A percentile compares a stretch with the other conserved stretches of the same genome.
Evolutionary conservation across 30 jellyfish, hydroid and myxozoan species (phyloP).

Genomic region (Hydractinia echinata): DNA sequence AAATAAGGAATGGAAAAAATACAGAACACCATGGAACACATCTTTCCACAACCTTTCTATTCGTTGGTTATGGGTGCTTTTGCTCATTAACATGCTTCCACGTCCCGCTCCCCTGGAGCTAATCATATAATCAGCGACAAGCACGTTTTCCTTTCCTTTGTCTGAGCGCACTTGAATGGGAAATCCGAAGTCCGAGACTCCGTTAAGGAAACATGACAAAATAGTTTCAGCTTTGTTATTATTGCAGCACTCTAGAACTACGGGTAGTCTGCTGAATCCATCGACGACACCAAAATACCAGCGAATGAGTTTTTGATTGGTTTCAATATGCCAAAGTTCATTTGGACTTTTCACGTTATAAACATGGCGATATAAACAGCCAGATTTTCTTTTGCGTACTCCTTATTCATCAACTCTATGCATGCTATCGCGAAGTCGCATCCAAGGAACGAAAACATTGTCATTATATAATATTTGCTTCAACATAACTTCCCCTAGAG

Average conservation of each 20-base stretch:
- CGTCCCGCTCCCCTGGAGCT: constrained; percentile 27
- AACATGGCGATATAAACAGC: neutral
- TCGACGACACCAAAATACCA: constrained; percentile 28
- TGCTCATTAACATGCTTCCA: constrained; percentile 50
- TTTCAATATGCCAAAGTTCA: constrained; percentile 29
- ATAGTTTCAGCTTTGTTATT: constrained; percentile 41
- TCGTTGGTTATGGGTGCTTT: constrained; percentile 60
- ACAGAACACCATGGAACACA: constrained; percentile 34
- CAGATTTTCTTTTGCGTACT: neutral
- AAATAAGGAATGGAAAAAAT: constrained; percentile 15
- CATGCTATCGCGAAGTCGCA: neutral
- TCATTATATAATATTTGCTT: neutral
- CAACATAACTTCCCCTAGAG: neutral
- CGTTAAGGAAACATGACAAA: constrained; percentile 18
- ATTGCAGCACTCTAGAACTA: constrained; percentile 26
- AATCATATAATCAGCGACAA: constrained; percentile 44
- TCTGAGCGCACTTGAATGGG: constrained; percentile 54
- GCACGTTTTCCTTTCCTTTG: constrained; percentile 53
- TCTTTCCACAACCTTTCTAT: constrained; percentile 52
- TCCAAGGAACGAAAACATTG: neutral
- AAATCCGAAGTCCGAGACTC: constrained; percentile 39
- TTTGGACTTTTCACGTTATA: constrained; percentile 17
- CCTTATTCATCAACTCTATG: constrained; percentile 13
- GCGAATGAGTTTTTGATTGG: constrained; percentile 22
- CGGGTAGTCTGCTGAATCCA: constrained; percentile 37